These are phyloP conservation scores for Pseudomugil gertrudae DNA, from an alignment of 2,797 vertebrate genomes.

Conservation along the genomic window DNA sequence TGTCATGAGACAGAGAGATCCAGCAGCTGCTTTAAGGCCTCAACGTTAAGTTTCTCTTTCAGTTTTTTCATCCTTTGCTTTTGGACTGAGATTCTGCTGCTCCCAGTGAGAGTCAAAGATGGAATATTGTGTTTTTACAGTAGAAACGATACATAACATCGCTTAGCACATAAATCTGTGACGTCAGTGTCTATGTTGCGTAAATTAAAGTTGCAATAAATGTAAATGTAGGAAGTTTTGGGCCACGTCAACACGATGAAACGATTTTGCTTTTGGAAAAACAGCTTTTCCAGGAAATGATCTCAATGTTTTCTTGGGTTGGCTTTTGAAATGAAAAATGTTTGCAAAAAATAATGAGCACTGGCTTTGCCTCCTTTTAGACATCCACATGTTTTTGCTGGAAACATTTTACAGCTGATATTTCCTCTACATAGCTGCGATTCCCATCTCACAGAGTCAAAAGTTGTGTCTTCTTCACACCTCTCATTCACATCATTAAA, in stretches of 20 bases:
- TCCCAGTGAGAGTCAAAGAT: neutral
- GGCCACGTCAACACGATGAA: no score
- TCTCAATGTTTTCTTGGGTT: neutral
- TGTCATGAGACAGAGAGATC: conserved; percentile 1
- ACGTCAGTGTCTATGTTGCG: no score
- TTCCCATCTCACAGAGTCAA: no score
- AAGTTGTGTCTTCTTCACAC: no score
- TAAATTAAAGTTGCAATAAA: no score
- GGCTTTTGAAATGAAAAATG: neutral
- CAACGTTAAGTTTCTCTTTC: neutral
- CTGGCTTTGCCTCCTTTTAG: neutral
- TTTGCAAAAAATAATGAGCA: neutral
- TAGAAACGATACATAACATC: neutral
- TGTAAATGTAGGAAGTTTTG: no score
- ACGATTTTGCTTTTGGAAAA: neutral
- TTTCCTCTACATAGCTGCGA: no score
- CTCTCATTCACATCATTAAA: no score
- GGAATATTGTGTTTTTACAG: neutral
- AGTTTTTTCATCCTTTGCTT: neutral
- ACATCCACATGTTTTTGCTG: neutral
- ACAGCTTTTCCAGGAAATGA: neutral
- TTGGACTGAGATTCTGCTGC: neutral
- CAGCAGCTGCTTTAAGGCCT: conserved; percentile 1
- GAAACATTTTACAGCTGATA: no score
- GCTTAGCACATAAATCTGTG: no score